Evolutionary conservation across 2,888 invertebrate species (phyloP).

Genomic region (Tenthredo livida): DNA sequence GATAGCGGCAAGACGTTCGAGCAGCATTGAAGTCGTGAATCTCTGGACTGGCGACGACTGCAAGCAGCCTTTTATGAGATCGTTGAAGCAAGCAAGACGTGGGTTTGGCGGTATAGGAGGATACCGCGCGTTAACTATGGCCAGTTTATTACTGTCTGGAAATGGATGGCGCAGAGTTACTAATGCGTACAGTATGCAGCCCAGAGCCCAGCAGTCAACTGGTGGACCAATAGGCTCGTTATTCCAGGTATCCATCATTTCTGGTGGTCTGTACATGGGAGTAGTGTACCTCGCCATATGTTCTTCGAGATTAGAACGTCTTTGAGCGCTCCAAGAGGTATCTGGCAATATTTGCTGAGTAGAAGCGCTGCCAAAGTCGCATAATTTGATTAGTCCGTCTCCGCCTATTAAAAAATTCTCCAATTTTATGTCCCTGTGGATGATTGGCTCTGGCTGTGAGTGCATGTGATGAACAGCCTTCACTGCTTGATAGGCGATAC

Average conservation of each 20-base stretch:
- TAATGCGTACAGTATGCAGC: conserved; percentile 95
- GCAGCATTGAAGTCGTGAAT: conserved; percentile 87
- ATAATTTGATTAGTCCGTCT: conserved; percentile 93
- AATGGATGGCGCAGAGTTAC: conserved; percentile 98
- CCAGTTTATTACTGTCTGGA: conserved; percentile 96
- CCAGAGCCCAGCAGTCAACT: conserved; percentile 98
- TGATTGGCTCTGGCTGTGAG: conserved; percentile 92
- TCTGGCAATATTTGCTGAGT: conserved; percentile 90
- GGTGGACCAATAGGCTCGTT: conserved; percentile 95
- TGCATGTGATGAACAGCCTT: conserved; percentile 97
- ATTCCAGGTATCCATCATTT: conserved; percentile 98
- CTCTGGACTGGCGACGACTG: conserved; percentile 91
- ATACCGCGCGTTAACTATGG: conserved; percentile 98
- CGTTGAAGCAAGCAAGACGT: conserved; percentile 91
- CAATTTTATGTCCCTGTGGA: conserved; percentile 97
- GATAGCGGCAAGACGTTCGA: conserved; percentile 93
- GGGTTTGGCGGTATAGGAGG: conserved; percentile 90
- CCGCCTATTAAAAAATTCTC: conserved; percentile 95
- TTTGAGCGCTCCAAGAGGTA: conserved; percentile 94
- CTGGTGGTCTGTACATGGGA: conserved; percentile 98
- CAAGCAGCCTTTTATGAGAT: conserved; percentile 88
- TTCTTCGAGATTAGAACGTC: conserved; percentile 95
- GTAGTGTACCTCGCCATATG: conserved; percentile 91
- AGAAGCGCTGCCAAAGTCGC: conserved; percentile 98
- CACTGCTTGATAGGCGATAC: conserved; percentile 95